A percentile compares a stretch with the other conserved stretches of the same genome.
These are phyloP conservation scores for Labeo calbasu DNA, from an alignment of 2,797 vertebrate species.

Conservation along the genomic window DNA sequence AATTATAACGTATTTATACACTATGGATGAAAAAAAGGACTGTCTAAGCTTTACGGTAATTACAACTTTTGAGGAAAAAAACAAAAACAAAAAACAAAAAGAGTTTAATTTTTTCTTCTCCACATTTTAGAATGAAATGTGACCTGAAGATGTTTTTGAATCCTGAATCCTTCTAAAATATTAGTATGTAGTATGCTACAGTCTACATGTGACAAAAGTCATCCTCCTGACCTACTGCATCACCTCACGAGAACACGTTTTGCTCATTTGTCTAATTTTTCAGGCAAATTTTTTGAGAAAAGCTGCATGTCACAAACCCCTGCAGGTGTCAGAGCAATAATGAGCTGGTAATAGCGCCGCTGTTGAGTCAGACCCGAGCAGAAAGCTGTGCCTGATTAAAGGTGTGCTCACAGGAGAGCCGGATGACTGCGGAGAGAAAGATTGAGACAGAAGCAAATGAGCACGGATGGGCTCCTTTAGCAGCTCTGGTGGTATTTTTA, in stretches of 20 bases:
- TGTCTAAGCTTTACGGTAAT: neutral
- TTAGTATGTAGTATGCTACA: neutral
- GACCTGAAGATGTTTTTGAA: neutral
- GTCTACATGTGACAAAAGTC: neutral
- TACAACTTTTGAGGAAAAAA: too few relatives aligned
- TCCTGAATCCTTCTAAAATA: neutral
- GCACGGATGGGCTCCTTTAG: constrained; percentile 55
- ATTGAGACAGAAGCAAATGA: constrained; percentile 52
- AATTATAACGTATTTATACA: neutral
- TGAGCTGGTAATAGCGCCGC: constrained; percentile 19
- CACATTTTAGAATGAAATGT: neutral
- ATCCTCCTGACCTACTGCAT: neutral
- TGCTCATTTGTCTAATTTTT: constrained; percentile 29
- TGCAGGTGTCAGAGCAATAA: constrained; percentile 42
- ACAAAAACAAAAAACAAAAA: too few relatives aligned
- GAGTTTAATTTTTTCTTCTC: neutral
- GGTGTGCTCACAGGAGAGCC: constrained; percentile 41
- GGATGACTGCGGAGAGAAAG: neutral
- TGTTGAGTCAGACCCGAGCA: constrained; percentile 28
- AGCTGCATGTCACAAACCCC: constrained; percentile 18
- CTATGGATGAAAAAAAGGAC: neutral
- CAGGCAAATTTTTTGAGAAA: neutral
- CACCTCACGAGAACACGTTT: neutral
- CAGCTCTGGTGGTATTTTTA: constrained; percentile 78
- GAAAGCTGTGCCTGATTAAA: constrained; percentile 36